Evolutionary conservation across 2,888 invertebrate genomes (phyloP).

Genomic region (Carcina quercana): DNA sequence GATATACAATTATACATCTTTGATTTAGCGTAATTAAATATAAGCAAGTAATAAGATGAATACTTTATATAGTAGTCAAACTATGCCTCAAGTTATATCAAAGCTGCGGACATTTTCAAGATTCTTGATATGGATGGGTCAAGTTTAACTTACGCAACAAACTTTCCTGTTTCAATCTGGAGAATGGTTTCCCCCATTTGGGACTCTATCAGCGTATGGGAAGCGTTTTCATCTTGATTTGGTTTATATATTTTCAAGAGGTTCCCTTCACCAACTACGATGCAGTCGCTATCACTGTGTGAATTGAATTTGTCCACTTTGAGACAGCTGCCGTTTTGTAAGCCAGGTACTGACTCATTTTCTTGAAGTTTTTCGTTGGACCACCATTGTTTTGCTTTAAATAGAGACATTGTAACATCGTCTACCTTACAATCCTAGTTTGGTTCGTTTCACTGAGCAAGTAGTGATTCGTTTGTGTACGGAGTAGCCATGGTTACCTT

Average conservation of each 20-base stretch:
- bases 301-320: slow-evolving; percentile 87
- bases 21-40: no score
- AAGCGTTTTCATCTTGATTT: slow-evolving; percentile 54
- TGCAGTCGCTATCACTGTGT: slow-evolving; percentile 85
- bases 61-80: no score
- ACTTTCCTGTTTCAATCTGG: slow-evolving; percentile 87
- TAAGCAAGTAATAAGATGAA: no score
- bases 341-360: slow-evolving; percentile 69
- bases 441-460: no score
- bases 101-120: no score
- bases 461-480: neutral
- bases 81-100: no score
- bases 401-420: slow-evolving; percentile 85
- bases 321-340: slow-evolving; percentile 76
- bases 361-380: slow-evolving; percentile 76
- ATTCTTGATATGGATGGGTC: no score
- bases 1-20: no score
- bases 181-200: slow-evolving; percentile 83
- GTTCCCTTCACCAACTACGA: slow-evolving; percentile 73
- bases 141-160: slow-evolving; percentile 86
- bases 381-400: slow-evolving; percentile 95
- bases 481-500: neutral
- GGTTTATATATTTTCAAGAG: slow-evolving; percentile 55
- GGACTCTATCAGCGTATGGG: slow-evolving; percentile 85
- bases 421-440: neutral